These are phyloP conservation scores for Spea multiplicata DNA, from an alignment of 2,113 vertebrate genomes.

Conservation along the genomic window DNA sequence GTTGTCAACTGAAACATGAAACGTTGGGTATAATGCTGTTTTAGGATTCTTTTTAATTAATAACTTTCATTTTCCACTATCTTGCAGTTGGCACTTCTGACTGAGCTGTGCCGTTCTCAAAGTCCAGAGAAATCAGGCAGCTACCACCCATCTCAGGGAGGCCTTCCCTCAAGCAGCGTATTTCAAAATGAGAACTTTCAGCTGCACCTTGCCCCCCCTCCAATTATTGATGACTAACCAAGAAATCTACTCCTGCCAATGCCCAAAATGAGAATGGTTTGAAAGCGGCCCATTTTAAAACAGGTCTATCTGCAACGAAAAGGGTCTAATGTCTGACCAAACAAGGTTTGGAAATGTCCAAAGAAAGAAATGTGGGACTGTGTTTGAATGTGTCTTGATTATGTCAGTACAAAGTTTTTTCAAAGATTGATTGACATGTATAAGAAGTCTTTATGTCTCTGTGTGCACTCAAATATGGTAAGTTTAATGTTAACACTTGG, in stretches of 20 bases:
- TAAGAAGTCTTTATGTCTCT: background rate
- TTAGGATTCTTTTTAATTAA: background rate
- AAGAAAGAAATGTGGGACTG: too few species aligned
- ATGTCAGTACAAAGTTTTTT: too few species aligned
- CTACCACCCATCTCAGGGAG: constrained; percentile 65
- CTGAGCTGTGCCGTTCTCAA: constrained; percentile 74
- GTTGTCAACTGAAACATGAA: too few species aligned
- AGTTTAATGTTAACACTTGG: too few species aligned
- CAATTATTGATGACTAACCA: constrained; percentile 77
- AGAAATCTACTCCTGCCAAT: background rate
- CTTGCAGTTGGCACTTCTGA: constrained; percentile 83
- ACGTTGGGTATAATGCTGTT: too few species aligned
- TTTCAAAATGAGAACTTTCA: constrained; percentile 86
- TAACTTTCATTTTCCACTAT: background rate
- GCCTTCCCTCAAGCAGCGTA: constrained; percentile 66
- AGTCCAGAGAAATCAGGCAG: constrained; percentile 68
- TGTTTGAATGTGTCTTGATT: too few species aligned
- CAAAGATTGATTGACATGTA: too few species aligned
- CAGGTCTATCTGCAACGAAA: background rate
- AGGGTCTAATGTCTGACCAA: too few species aligned
- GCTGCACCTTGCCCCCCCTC: constrained; percentile 83
- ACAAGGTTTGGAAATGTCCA: too few species aligned
- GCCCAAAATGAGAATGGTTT: background rate
- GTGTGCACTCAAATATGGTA: background rate
- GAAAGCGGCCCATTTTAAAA: background rate